phyloP scores from a whole-genome alignment of 2,113 vertebrate species.

The Pomatostomus ruficeps region DNA sequence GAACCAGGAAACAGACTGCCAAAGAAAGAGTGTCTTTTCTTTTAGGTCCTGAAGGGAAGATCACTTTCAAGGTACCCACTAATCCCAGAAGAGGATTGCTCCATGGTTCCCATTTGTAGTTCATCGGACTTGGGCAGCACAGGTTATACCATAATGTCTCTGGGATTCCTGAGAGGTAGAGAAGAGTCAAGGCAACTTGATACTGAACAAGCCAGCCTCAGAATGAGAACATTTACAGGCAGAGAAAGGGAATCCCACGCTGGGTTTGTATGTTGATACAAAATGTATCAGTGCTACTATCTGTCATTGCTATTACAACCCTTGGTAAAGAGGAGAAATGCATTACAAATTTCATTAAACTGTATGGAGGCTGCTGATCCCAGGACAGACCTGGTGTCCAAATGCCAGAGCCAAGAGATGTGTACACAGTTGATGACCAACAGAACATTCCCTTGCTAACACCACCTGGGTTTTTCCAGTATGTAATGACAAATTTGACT shows the following conservation, averaged over 20 bases:
- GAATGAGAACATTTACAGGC: background rate
- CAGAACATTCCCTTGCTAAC: background rate
- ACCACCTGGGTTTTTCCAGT: background rate
- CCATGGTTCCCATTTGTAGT: background rate
- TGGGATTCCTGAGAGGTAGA: background rate
- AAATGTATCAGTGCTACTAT: background rate
- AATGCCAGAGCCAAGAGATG: background rate
- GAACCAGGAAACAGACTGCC: background rate
- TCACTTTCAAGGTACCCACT: background rate
- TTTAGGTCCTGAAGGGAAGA: background rate
- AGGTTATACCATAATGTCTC: background rate
- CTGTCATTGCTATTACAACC: background rate
- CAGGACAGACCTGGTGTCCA: background rate
- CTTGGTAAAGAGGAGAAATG: background rate
- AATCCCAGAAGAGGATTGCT: background rate
- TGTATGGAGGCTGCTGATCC: background rate
- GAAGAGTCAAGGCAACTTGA: background rate
- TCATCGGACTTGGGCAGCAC: background rate
- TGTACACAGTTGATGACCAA: background rate
- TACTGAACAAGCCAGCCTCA: background rate
- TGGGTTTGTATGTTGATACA: background rate
- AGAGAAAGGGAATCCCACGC: background rate
- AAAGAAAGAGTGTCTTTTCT: background rate
- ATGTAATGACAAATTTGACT: background rate
- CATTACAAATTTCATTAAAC: background rate